These are phyloP conservation scores for Petrolisthes manimaculis DNA, from an alignment of 2,888 invertebrate genomes.

Conservation along the genomic window DNA sequence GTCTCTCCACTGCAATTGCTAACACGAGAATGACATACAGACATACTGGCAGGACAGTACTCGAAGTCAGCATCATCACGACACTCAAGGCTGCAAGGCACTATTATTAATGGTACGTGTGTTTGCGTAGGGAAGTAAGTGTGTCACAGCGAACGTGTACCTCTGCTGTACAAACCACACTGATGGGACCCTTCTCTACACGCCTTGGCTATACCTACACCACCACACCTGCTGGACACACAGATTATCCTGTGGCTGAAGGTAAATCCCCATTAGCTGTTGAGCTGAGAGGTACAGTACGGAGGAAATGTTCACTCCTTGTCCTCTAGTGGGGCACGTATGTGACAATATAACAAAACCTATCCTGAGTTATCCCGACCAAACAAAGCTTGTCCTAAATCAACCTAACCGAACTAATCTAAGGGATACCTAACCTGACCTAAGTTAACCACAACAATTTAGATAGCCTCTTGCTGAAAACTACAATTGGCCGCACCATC, in stretches of 20 bases:
- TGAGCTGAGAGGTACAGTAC: background rate
- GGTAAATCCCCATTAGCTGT: slow-evolving; percentile 21
- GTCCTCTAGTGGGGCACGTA: no score
- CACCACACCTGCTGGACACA: background rate
- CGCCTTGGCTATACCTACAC: slow-evolving; percentile 10
- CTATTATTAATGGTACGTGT: background rate
- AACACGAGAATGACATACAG: no score
- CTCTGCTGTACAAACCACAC: background rate
- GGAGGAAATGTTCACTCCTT: no score
- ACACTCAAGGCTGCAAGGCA: background rate
- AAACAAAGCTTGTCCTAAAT: no score
- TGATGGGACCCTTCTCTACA: background rate
- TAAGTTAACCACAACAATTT: no score
- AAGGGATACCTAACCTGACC: no score
- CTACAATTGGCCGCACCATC: no score
- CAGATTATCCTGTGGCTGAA: background rate
- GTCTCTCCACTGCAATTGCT: no score
- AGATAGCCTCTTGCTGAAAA: no score
- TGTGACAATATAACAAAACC: no score
- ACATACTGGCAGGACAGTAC: background rate
- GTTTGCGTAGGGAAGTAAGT: background rate
- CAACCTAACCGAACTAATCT: no score
- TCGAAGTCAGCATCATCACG: background rate
- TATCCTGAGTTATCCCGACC: no score
- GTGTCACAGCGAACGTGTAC: background rate